Percentiles rank a stretch among this genome's conserved stretches.
Conservation (phyloP, 2,113 vertebrate genomes). For the Micronycteris hirsuta region DNA sequence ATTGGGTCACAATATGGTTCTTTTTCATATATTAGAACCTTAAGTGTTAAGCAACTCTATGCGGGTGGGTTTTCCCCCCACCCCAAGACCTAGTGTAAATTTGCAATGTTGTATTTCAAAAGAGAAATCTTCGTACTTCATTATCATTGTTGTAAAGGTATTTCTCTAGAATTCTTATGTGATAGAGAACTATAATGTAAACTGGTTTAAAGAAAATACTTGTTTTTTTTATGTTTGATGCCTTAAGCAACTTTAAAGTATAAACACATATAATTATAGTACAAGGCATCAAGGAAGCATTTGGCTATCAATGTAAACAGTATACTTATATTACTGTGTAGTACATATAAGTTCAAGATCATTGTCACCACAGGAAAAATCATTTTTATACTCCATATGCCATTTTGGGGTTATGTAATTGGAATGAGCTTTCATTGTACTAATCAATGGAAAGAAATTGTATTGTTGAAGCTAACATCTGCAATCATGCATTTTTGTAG, state of each 20-base stretch:
- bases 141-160: not conserved
- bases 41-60: conserved; percentile 33
- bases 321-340: not conserved
- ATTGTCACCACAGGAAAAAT: not conserved
- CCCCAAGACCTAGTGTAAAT: not conserved
- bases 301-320: not conserved
- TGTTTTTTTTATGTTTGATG: too few species aligned
- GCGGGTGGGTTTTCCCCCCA: not conserved
- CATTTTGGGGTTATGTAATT: not conserved
- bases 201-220: not conserved
- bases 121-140: not conserved
- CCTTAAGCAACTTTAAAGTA: not conserved
- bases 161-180: not conserved
- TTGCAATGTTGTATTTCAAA: conserved; percentile 39
- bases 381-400: not conserved
- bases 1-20: conserved; percentile 16
- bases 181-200: not conserved
- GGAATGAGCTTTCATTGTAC: not conserved
- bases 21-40: conserved; percentile 32
- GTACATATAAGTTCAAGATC: not conserved
- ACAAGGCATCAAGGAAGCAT: not conserved
- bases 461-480: not conserved
- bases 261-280: not conserved
- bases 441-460: not conserved
- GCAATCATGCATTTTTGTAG: not conserved